Percentiles rank a stretch among this genome's conserved stretches.
These are phyloP conservation scores for Eubasilissa regina DNA, from an alignment of 1,140 invertebrate genomes.

Conservation along the genomic window DNA sequence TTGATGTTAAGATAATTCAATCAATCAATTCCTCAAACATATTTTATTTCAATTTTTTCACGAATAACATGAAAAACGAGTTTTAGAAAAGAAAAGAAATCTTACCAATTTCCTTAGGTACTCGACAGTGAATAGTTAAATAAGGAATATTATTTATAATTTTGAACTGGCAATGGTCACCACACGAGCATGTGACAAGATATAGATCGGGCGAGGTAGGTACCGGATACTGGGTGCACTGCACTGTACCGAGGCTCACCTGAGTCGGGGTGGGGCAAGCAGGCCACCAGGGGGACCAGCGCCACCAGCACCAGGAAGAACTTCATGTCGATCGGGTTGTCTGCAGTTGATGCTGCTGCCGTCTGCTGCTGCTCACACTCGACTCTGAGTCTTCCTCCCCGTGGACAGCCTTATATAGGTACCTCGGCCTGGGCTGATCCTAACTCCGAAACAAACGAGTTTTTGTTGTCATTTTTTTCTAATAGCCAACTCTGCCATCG, in stretches of 20 bases:
- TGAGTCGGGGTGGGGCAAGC: conserved; percentile 2
- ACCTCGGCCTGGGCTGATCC: conserved; percentile 19
- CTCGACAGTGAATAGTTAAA: background rate
- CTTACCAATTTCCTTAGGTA: too few species aligned
- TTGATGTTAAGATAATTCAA: too few species aligned
- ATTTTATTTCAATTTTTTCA: too few species aligned
- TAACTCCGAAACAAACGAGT: conserved; percentile 46
- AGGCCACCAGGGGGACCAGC: conserved; percentile 15
- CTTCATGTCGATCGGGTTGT: conserved; percentile 21
- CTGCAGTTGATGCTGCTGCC: background rate
- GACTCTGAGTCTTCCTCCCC: conserved; percentile 26
- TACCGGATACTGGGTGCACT: too few species aligned
- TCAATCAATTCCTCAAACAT: too few species aligned
- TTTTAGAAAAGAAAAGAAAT: too few species aligned
- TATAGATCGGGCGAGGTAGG: background rate
- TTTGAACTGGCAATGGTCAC: too few species aligned
- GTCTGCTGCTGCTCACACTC: conserved; percentile 8
- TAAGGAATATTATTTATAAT: background rate
- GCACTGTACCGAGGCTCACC: too few species aligned
- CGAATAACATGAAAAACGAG: too few species aligned
- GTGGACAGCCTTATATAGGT: conserved; percentile 6
- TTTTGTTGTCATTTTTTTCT: conserved; percentile 55
- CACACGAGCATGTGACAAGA: background rate
- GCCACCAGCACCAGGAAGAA: conserved; percentile 20
- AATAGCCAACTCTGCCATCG: conserved; percentile 17